Base-by-base conservation (phyloP, 1,140 invertebrate genomes). In the Listronotus bonariensis region DNA sequence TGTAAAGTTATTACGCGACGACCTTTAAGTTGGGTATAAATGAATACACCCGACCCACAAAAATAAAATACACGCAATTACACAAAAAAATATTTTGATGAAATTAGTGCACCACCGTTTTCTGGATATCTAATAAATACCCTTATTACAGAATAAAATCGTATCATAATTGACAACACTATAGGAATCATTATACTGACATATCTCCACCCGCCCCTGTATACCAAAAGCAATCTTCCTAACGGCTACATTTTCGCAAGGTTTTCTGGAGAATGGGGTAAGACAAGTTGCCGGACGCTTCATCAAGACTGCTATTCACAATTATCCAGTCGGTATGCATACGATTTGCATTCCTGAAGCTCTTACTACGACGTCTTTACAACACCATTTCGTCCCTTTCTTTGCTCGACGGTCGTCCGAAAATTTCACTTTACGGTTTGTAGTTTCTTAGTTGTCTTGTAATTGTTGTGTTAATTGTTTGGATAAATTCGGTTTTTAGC, bases 221-320 rank as follows among this genome's bases (percentile, higher is more conserved):
- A 34, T 34, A 36, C 34, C 2, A 36, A 36, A 36, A 36, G 8
- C 11, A 36, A 36, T 36, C 34, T 36, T 7, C 46, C 46, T 11
- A 31, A 49, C 46, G 46, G 18, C 26, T 20, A 26, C 26, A 52
- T 38, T 52, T 52, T 52, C 49, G 26, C 31, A 52, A 52, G 9
- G 49, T 52, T 57, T 46, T 46, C 55, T 41, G 6, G 7, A 7
- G 34, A 53, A 43, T 65, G 55, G 58, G 66, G 42, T 45, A 64
- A 62, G 64, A 59, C 65, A 66, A 72, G 68, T 58, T 26, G 68
- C 68, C 69, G 73, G 73, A 73, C 73, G 69, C 74, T 74, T 74
- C 74, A 73, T 74, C 73, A 74, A 65, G 68, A 63, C 53, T 72
- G 72, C 71, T 73, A 75, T 75, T 75, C 69, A 68, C 68, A 71